phyloP scores from a whole-genome alignment of 2,888 invertebrate species.

The Saturnia pavonia region DNA sequence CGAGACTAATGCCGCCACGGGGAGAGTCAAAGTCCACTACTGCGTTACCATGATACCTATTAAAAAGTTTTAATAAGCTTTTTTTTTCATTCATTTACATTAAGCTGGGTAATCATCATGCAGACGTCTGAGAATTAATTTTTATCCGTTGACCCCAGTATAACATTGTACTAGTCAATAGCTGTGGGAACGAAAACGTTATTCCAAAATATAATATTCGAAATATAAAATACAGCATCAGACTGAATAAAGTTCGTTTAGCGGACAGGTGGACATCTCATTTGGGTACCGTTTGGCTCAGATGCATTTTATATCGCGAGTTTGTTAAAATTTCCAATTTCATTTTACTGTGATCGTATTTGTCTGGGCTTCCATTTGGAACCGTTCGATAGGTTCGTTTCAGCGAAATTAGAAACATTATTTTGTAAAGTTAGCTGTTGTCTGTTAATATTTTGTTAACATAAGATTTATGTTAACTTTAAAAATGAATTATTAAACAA shows the following conservation, averaged over 20 bases:
- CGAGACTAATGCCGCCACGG: conserved; percentile 92
- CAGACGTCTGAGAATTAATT: neutral
- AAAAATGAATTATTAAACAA: neutral
- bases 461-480: neutral
- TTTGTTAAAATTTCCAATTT: conserved; percentile 21
- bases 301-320: conserved; percentile 15
- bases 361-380: neutral
- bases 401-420: neutral
- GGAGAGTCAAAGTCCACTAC: conserved; percentile 93
- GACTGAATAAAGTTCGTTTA: conserved; percentile 7
- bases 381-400: neutral
- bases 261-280: conserved; percentile 15
- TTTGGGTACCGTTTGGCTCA: conserved; percentile 11
- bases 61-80: too few species aligned
- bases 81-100: too few species aligned
- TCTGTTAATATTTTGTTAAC: neutral
- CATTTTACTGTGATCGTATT: conserved; percentile 18
- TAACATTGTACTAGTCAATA: neutral
- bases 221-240: conserved; percentile 5
- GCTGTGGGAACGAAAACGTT: neutral
- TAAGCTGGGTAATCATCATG: too few species aligned
- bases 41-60: conserved; percentile 90
- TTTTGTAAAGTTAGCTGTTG: neutral
- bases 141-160: neutral
- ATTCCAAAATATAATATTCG: neutral